Evolutionary conservation across 35 echinoderm and acorn worm genomes (phyloP).

Genomic region (Heliocidaris tuberculata): DNA sequence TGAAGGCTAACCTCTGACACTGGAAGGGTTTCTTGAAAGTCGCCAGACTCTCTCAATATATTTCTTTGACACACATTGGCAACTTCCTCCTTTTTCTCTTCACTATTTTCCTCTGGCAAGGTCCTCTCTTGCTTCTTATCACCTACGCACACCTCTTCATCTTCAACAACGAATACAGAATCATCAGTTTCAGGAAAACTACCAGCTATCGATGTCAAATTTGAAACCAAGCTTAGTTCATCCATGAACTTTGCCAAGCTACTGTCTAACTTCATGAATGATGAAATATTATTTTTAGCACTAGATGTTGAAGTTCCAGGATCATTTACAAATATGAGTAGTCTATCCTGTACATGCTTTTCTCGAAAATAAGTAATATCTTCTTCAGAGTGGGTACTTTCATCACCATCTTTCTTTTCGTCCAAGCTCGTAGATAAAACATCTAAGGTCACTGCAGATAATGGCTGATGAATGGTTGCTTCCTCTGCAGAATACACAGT

Average conservation of each 20-base stretch:
- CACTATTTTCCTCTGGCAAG: not conserved
- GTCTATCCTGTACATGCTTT: not conserved
- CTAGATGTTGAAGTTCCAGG: not conserved
- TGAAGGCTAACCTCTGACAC: too few relatives aligned
- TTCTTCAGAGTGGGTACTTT: not conserved
- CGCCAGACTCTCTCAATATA: not conserved
- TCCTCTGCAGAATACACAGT: not conserved
- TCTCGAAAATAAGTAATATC: not conserved
- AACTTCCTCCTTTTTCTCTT: not conserved
- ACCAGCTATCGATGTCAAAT: too few relatives aligned
- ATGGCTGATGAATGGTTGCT: not conserved
- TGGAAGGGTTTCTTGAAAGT: not conserved
- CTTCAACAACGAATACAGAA: constrained; percentile 28
- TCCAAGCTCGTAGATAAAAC: not conserved
- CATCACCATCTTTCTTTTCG: not conserved
- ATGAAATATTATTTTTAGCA: not conserved
- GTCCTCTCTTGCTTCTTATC: not conserved
- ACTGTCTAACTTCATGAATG: constrained; percentile 8
- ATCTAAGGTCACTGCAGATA: not conserved
- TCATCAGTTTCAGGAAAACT: not conserved
- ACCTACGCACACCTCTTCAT: not conserved
- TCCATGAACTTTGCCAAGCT: not conserved
- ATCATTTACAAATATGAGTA: not conserved
- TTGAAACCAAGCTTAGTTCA: not conserved
- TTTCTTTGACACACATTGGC: not conserved